Conservation (phyloP, 2,797 vertebrate species). For the Synanceia verrucosa region DNA sequence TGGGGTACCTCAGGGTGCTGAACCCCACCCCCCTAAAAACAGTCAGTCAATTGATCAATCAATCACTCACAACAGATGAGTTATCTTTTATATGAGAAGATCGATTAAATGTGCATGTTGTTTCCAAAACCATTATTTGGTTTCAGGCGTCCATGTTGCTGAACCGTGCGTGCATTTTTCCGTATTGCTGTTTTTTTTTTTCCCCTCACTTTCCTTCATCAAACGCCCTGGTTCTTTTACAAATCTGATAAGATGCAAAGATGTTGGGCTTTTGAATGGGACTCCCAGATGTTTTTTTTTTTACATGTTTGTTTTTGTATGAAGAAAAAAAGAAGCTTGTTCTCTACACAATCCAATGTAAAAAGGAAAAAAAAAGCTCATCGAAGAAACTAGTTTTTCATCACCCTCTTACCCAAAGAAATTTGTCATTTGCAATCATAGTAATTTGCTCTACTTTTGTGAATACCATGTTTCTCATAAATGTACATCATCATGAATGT, state of each 20-base stretch:
- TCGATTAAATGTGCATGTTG: slow-evolving; percentile 51
- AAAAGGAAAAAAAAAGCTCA: slow-evolving; percentile 64
- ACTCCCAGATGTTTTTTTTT: slow-evolving; percentile 65
- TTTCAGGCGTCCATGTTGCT: slow-evolving; percentile 58
- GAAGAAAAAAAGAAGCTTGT: slow-evolving; percentile 75
- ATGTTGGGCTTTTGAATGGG: slow-evolving; percentile 76
- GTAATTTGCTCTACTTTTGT: slow-evolving; percentile 81
- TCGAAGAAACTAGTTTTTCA: slow-evolving; percentile 78
- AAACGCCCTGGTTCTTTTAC: slow-evolving; percentile 55
- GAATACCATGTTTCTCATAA: slow-evolving; percentile 81
- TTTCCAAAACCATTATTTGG: slow-evolving; percentile 68
- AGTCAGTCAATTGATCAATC: slow-evolving; percentile 16
- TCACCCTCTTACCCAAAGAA: slow-evolving; percentile 85
- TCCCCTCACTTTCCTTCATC: slow-evolving; percentile 33
- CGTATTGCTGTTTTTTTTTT: slow-evolving; percentile 39
- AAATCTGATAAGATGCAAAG: slow-evolving; percentile 61
- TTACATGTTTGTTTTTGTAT: slow-evolving; percentile 81
- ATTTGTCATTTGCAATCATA: slow-evolving; percentile 82
- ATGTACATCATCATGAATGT: slow-evolving; percentile 88
- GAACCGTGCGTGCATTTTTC: slow-evolving; percentile 50
- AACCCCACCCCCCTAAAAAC: slow-evolving; percentile 26
- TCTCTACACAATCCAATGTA: slow-evolving; percentile 79
- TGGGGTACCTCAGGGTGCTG: slow-evolving; percentile 57
- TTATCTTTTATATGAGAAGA: slow-evolving; percentile 65
- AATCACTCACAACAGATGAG: slow-evolving; percentile 51